These are phyloP conservation scores for Patella pellucida DNA, from an alignment of 2,888 invertebrate species.

Conservation along the genomic window DNA sequence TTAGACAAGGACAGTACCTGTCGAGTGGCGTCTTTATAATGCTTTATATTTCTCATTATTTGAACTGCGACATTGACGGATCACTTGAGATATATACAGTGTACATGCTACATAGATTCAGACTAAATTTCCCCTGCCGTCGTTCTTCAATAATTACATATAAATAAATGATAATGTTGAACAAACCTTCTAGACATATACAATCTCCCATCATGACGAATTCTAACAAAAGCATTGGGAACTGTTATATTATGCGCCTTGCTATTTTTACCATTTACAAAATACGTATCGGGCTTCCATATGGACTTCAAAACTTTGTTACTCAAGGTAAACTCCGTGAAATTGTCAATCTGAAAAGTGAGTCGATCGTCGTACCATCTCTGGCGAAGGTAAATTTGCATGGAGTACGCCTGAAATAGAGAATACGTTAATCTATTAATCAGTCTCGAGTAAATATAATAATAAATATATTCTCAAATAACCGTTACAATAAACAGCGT, in stretches of 20 bases:
- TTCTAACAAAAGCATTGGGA: constrained; percentile 91
- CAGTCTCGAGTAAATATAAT: too few species aligned
- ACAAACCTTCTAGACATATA: constrained; percentile 59
- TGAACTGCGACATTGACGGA: too few species aligned
- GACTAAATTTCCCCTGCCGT: background rate
- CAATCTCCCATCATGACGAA: constrained; percentile 71
- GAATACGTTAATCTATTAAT: too few species aligned
- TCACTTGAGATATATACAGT: too few species aligned
- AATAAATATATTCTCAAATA: too few species aligned
- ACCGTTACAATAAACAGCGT: too few species aligned
- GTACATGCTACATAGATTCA: too few species aligned
- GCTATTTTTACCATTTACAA: constrained; percentile 74
- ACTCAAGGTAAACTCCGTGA: constrained; percentile 61
- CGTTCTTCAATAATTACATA: background rate
- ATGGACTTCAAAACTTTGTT: constrained; percentile 90
- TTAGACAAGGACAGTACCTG: too few species aligned
- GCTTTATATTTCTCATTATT: too few species aligned
- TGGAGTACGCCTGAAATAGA: constrained; percentile 60
- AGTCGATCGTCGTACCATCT: constrained; percentile 65
- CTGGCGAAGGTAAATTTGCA: constrained; percentile 67
- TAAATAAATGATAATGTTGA: background rate
- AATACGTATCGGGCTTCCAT: constrained; percentile 96
- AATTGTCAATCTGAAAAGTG: constrained; percentile 56
- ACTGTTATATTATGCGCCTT: constrained; percentile 96
- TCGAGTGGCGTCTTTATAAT: too few species aligned